Percentiles rank a stretch among this genome's conserved stretches.
phyloP scores from a whole-genome alignment of 2,113 vertebrate species.

The zebrafish (Danio rerio) region GRCz12tu NC_133192.1:37280001-37280500 shows the following conservation, averaged over 20 bases:
- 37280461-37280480: conserved; percentile 72
- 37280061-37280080: too few relatives aligned
- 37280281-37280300: conserved; percentile 55
- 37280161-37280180: conserved; percentile 50
- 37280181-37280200: conserved; percentile 39
- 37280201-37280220: conserved; percentile 46
- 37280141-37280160: conserved; percentile 57
- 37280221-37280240: conserved; percentile 46
- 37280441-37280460: conserved; percentile 77
- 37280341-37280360: conserved; percentile 66
- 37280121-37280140: conserved; percentile 58
- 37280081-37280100: too few relatives aligned
- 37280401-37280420: conserved; percentile 70
- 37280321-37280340: conserved; percentile 63
- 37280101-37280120: conserved; percentile 54
- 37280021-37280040: too few relatives aligned
- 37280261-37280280: conserved; percentile 61
- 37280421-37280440: conserved; percentile 74
- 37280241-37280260: conserved; percentile 54
- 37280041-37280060: too few relatives aligned
- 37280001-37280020: too few relatives aligned
- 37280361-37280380: conserved; percentile 69
- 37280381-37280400: conserved; percentile 77
- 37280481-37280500: conserved; percentile 69
- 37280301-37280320: conserved; percentile 63